phyloP scores from a whole-genome alignment of 2,888 invertebrate species.

The Enchytraeus crypticus region DNA sequence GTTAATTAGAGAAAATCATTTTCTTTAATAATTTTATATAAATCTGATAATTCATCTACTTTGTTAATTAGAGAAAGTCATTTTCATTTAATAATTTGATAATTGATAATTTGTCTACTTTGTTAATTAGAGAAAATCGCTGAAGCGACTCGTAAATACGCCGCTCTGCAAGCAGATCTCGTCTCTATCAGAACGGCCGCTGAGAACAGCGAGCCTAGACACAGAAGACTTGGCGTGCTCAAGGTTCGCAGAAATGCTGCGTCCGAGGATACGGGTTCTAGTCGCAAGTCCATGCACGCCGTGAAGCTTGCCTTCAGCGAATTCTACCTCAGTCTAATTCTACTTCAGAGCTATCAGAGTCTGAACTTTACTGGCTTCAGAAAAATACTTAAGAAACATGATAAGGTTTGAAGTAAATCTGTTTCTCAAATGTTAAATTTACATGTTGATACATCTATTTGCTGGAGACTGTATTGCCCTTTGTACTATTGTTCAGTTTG shows the following conservation, averaged over 20 bases:
- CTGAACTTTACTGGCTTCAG: conserved; percentile 96
- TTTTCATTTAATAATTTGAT: background rate
- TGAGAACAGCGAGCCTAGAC: background rate
- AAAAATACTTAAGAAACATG: conserved; percentile 97
- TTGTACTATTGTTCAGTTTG: too few species aligned
- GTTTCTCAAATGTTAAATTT: background rate
- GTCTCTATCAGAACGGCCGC: conserved; percentile 51
- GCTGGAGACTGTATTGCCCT: too few species aligned
- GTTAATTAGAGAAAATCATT: too few species aligned
- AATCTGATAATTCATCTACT: too few species aligned
- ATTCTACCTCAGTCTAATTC: conserved; percentile 89
- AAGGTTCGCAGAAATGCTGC: background rate
- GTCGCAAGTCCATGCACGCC: conserved; percentile 58
- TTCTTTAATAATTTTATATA: too few species aligned
- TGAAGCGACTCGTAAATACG: conserved; percentile 89
- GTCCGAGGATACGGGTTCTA: background rate
- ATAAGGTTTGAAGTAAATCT: conserved; percentile 65
- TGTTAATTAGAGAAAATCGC: conserved; percentile 73
- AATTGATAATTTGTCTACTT: background rate
- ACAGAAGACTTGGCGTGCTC: background rate
- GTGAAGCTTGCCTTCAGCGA: conserved; percentile 95
- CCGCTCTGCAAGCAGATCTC: conserved; percentile 77
- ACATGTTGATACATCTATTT: background rate
- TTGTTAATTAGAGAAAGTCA: too few species aligned
- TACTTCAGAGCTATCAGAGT: conserved; percentile 96